Base-by-base conservation (phyloP, 2,888 invertebrate genomes). In the Tachystola acroxantha region DNA sequence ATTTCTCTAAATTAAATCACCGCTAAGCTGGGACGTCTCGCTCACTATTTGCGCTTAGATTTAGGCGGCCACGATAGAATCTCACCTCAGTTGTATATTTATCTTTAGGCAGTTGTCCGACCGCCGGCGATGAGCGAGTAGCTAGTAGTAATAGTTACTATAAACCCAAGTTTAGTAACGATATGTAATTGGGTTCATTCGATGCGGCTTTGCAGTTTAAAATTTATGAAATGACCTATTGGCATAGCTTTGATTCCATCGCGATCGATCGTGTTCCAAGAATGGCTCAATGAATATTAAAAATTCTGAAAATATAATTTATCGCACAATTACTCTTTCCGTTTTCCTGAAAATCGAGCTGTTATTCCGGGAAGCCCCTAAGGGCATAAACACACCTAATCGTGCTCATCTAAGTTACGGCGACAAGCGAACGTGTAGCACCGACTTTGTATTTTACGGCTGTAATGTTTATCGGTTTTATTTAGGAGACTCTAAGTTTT, bases 371-470 rank as follows among this genome's bases (percentile, higher is more conserved):
- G 6, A 28, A 32, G 4, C 27, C 26, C 19, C 35, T 32, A 25
- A 27, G 16, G 39, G 39, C 37, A 40, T 48, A 43, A 41, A 45
- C 45, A 45, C 39, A 39, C 39, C 32, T 25, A 46, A 45, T 45
- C 46, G 45, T 46, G 43, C 39, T 38, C 36, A 40, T 40, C 45
- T 43, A 48, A 50, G 45, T 50, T 48, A 50, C 40, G 38, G 39
- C 42, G 42, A 46, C 46, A 42, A 39, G 36, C 38, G 42, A 36
- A 47, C 47, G 46, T 49, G 48, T 34, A 27, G 28, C 37, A 19
- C 42, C 42, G 43, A 44, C 46, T 46, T 46, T 50, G 43, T 43
- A 38, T 45, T 50, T 46, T 43, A 48, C 43, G 37, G 42, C 35
- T 43, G 45, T 43, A 39, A 40, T 48, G 42, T 50, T 46, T 48